Evolutionary conservation across 2,888 invertebrate genomes (phyloP).

Genomic region (Oligia fasciuncula): DNA sequence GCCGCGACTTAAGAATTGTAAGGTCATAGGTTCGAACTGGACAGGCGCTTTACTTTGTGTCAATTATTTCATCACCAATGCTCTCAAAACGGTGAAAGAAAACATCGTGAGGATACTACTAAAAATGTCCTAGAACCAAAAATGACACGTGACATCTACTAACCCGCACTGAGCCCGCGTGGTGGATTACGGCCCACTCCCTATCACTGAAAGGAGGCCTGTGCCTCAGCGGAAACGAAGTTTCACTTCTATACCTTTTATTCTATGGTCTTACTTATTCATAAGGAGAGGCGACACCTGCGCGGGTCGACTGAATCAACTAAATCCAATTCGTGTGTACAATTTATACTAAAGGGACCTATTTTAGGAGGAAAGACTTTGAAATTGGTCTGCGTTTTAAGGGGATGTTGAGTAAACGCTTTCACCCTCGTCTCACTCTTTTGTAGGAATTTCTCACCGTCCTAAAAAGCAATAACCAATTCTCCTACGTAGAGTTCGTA

Average conservation of each 20-base stretch:
- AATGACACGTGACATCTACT: no score
- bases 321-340: constrained; percentile 52
- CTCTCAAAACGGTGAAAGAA: no score
- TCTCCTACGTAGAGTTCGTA: neutral
- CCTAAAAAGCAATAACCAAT: no score
- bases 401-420: neutral
- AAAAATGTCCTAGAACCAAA: no score
- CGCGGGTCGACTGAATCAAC: constrained; percentile 52
- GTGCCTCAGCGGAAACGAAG: neutral
- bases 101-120: no score
- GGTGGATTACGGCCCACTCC: no score
- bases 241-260: constrained; percentile 12
- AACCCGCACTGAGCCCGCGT: no score
- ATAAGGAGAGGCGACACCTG: constrained; percentile 61
- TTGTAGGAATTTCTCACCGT: neutral
- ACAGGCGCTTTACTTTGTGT: no score
- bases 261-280: constrained; percentile 62
- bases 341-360: constrained; percentile 34
- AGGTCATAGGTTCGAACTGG: no score
- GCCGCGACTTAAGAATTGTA: no score
- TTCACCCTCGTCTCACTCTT: neutral
- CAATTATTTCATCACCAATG: no score
- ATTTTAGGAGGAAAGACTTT: constrained; percentile 12
- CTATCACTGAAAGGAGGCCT: no score
- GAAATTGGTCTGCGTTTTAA: neutral